phyloP scores from a whole-genome alignment of 2,113 vertebrate genomes.

The Aegotheles bennettii region DNA sequence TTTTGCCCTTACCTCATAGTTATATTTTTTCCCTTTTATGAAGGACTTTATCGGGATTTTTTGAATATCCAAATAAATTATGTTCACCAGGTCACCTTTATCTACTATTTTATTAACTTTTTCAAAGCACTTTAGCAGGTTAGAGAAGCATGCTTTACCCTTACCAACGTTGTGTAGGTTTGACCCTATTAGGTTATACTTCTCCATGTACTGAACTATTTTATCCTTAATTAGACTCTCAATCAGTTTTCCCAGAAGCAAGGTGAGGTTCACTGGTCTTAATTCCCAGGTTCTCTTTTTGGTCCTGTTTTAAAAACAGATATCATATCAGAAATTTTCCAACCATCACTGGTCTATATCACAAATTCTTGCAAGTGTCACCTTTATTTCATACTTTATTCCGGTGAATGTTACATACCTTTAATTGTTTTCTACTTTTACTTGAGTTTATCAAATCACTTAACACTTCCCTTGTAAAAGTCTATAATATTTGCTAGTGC shows the following conservation, averaged over 20 bases:
- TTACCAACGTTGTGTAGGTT: background rate
- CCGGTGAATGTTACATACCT: background rate
- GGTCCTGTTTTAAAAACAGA: background rate
- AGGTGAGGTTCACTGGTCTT: background rate
- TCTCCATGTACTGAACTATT: background rate
- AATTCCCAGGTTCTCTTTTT: background rate
- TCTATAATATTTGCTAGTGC: background rate
- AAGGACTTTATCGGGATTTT: background rate
- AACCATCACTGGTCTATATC: background rate
- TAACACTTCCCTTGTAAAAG: background rate
- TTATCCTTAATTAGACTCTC: conserved; percentile 11
- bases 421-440: background rate
- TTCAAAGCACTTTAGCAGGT: background rate
- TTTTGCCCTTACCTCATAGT: background rate
- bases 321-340: background rate
- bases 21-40: background rate
- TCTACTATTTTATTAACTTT: conserved; percentile 48
- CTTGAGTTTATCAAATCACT: background rate
- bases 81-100: background rate
- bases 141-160: background rate
- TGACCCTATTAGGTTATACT: conserved; percentile 19
- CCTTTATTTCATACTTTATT: background rate
- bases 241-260: background rate
- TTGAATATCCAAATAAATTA: conserved; percentile 5
- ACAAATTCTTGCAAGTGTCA: background rate